Evolutionary conservation across 2,113 vertebrate genomes (phyloP).

Genomic region (Furnarius figulus): DNA sequence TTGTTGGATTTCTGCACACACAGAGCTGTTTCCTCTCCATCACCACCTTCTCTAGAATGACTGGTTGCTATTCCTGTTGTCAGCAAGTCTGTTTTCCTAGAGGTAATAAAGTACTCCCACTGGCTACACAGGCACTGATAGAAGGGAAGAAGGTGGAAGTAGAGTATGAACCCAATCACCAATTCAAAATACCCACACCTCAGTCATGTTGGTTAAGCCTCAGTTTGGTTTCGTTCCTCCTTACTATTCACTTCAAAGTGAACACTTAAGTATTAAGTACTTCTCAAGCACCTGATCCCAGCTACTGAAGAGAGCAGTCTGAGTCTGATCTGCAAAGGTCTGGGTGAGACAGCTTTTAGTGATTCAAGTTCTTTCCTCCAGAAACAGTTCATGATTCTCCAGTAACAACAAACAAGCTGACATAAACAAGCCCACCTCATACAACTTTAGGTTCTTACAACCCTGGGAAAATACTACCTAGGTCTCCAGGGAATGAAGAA

Average conservation of each 20-base stretch:
- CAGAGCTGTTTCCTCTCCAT: not conserved
- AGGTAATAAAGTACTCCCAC: not conserved
- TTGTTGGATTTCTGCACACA: not conserved
- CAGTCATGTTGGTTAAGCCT: not conserved
- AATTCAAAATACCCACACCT: not conserved
- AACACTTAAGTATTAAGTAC: not conserved
- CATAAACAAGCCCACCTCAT: not conserved
- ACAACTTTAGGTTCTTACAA: not conserved
- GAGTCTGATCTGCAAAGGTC: not conserved
- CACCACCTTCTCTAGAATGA: not conserved
- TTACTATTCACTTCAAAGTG: not conserved
- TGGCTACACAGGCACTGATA: not conserved
- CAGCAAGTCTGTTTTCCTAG: not conserved
- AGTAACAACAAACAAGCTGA: not conserved
- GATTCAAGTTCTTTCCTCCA: not conserved
- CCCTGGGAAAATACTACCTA: not conserved
- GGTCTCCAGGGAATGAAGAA: not conserved
- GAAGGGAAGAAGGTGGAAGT: not conserved
- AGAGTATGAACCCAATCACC: not conserved
- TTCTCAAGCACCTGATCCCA: not conserved
- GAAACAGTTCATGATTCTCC: not conserved
- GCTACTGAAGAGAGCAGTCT: not conserved
- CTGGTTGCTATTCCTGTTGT: not conserved
- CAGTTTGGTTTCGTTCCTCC: not conserved
- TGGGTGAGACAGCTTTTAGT: not conserved